Base-by-base conservation (phyloP, 2,113 vertebrate genomes). In the Hyperoodon ampullatus region DNA sequence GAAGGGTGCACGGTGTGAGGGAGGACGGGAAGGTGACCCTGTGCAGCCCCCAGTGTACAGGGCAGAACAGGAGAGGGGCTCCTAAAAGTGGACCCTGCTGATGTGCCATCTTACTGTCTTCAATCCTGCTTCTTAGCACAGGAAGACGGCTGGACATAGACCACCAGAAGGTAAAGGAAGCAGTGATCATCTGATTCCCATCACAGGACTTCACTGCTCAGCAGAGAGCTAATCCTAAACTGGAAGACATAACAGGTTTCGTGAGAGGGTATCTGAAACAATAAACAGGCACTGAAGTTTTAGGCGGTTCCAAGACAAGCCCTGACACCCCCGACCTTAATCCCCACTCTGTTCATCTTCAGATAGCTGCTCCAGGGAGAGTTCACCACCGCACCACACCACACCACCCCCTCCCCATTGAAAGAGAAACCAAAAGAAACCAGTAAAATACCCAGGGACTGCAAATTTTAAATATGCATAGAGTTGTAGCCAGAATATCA, bases 331-430 rank as follows among this genome's bases (percentile, higher is more conserved):
- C 26, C 18, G 18, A 74, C 15, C 19, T 39, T 23, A 8, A 14
- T 61, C 23, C 14, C 18, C 47, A 12, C 8, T 58, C 60, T 66
- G 8, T n/a, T 39, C 28, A 28, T 60, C 19, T 21, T 90, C 2
- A 26, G 47, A 72, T 16, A 83, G 2, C 15, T 68, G 28, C 3
- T 7, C 26, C 24, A 55, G 5, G 2, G 10, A 77, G 26, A 70
- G 42, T 82, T 78, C 16, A 28, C 3, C 4, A 21, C 26, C 24
- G 65, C 3, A 1, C 5, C n/a, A 8, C 2, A 15, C 26, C 30
- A 65, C 3, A 1, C 5, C n/a, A 8, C 5, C 53, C 53, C 5
- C 28, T 0, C 35, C 21, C 19, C 8, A 61, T 0, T 68, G 19
- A 61, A 61, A 26, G 6, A 44, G 15, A 47, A 1, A 9, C 19